Percentiles rank a stretch among this genome's conserved stretches.
Evolutionary conservation across 2,797 vertebrate genomes (phyloP).

Genomic region (Oryzias sinensis): DNA sequence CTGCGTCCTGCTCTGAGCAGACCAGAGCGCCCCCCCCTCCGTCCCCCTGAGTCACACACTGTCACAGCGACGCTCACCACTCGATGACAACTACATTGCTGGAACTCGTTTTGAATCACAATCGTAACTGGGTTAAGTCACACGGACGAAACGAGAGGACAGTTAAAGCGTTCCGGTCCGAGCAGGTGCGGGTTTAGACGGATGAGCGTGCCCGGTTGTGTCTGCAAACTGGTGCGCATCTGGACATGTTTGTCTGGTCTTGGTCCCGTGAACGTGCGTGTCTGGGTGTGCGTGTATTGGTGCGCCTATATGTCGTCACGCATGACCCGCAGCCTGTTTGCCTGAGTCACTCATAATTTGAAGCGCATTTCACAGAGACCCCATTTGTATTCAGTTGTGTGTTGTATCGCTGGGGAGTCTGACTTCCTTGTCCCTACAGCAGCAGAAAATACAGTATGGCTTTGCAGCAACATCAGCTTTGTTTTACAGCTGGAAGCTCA

Average conservation of each 20-base stretch:
- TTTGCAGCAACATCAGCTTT: slow-evolving; percentile 46
- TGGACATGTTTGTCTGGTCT: slow-evolving; percentile 16
- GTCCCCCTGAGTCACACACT: slow-evolving; percentile 37
- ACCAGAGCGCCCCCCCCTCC: slow-evolving; percentile 33
- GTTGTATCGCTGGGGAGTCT: slow-evolving; percentile 17
- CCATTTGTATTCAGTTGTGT: slow-evolving; percentile 52
- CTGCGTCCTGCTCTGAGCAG: slow-evolving; percentile 57
- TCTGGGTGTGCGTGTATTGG: background rate
- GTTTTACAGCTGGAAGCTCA: slow-evolving; percentile 64
- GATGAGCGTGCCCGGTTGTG: too few relatives aligned
- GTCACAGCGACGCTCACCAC: slow-evolving; percentile 43
- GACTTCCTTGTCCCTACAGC: slow-evolving; percentile 37
- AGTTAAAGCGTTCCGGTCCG: slow-evolving; percentile 4
- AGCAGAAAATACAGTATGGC: slow-evolving; percentile 23
- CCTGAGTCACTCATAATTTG: slow-evolving; percentile 49
- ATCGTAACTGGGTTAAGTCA: slow-evolving; percentile 4
- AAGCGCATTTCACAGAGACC: slow-evolving; percentile 28
- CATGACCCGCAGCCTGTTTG: slow-evolving; percentile 51
- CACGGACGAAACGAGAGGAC: slow-evolving; percentile 15
- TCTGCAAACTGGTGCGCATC: slow-evolving; percentile 1
- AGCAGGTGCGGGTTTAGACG: background rate
- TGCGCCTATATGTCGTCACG: slow-evolving; percentile 20
- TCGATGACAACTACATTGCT: slow-evolving; percentile 15
- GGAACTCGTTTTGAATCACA: background rate
- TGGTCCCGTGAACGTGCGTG: background rate